Evolutionary conservation across 2,113 vertebrate species (phyloP).

Genomic region (Macrotus californicus): DNA sequence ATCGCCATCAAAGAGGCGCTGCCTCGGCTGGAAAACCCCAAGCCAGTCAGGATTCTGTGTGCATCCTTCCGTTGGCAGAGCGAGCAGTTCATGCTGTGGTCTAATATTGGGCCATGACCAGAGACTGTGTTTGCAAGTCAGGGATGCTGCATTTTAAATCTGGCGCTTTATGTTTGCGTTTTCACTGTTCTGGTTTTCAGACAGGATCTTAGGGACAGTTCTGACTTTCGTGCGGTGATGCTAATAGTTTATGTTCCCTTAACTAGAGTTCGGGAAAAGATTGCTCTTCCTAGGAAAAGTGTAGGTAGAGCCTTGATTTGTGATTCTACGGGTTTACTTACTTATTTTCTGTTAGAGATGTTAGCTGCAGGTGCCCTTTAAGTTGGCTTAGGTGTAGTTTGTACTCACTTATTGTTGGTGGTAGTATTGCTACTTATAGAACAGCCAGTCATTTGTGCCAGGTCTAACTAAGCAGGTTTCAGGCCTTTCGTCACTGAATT

Average conservation of each 20-base stretch:
- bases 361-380: neutral
- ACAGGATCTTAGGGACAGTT: neutral
- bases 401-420: neutral
- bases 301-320: neutral
- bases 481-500: neutral
- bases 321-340: neutral
- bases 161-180: neutral
- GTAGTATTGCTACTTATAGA: neutral
- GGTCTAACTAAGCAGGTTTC: neutral
- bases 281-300: neutral
- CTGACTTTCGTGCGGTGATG: neutral
- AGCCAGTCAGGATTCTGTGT: neutral
- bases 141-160: neutral
- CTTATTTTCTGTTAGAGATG: neutral
- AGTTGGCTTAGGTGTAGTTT: neutral
- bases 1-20: neutral
- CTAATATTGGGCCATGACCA: neutral
- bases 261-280: neutral
- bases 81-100: neutral
- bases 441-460: neutral
- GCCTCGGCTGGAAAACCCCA: neutral
- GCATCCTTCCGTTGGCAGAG: neutral
- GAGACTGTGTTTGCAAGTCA: neutral
- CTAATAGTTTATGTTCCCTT: neutral
- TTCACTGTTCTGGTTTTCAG: neutral